These are phyloP conservation scores for Camelus bactrianus DNA, from an alignment of 2,113 vertebrate genomes.

Conservation along the genomic window DNA sequence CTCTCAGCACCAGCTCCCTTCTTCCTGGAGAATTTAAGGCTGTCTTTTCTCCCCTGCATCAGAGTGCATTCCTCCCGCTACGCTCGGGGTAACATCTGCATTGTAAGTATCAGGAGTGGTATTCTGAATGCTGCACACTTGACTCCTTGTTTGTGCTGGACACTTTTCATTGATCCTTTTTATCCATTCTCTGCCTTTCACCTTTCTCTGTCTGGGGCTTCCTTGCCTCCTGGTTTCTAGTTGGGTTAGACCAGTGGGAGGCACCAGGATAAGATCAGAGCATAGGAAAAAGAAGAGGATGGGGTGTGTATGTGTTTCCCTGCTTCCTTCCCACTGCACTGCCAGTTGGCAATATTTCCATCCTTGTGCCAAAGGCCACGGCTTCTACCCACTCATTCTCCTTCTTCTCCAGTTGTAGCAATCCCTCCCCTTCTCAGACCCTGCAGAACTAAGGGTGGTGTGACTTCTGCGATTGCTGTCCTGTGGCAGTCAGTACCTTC, in stretches of 20 bases:
- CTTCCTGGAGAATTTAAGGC: not conserved
- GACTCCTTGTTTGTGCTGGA: not conserved
- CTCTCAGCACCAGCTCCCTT: not conserved
- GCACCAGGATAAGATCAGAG: not conserved
- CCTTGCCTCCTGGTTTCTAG: too few species aligned
- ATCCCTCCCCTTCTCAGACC: not conserved
- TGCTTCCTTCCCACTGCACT: not conserved
- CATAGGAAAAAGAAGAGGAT: not conserved
- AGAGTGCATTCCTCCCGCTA: not conserved
- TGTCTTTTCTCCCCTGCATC: not conserved
- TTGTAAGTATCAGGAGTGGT: not conserved
- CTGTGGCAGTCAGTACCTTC: not conserved
- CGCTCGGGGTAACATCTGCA: not conserved
- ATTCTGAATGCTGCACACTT: not conserved
- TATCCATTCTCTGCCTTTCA: not conserved
- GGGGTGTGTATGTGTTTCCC: accelerated
- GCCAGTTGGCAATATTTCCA: not conserved
- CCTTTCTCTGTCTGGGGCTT: not conserved
- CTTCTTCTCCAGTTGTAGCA: not conserved
- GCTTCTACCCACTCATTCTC: not conserved
- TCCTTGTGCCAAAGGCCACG: not conserved
- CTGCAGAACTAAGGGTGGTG: not conserved
- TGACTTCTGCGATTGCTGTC: not conserved
- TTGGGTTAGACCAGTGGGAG: too few species aligned
- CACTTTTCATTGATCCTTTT: not conserved